A percentile compares a stretch with the other conserved stretches of the same genome.
Conservation (phyloP, 2,888 invertebrate species). For the Amphiduros pacificus region DNA sequence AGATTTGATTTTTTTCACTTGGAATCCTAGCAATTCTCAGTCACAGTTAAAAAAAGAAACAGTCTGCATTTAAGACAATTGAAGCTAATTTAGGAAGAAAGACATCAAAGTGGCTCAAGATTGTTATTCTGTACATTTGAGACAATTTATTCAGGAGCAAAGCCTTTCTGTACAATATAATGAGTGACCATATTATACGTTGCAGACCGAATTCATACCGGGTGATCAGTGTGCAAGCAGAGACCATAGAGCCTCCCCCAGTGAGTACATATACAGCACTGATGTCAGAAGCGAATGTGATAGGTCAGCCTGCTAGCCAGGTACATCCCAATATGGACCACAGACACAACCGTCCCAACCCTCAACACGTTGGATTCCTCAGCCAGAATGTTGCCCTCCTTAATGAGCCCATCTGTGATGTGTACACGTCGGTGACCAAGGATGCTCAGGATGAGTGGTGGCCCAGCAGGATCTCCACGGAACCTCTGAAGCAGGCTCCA, state of each 20-base stretch:
- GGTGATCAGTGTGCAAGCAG: slow-evolving; percentile 49
- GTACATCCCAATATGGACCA: slow-evolving; percentile 26
- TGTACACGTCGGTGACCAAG: slow-evolving; percentile 36
- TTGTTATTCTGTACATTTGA: too few relatives aligned
- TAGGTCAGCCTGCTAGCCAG: slow-evolving; percentile 15
- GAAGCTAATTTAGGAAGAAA: too few relatives aligned
- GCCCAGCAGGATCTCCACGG: slow-evolving; percentile 34
- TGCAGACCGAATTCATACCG: slow-evolving; percentile 54
- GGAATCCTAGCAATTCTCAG: too few relatives aligned
- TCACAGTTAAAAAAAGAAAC: too few relatives aligned
- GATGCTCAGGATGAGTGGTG: slow-evolving; percentile 46
- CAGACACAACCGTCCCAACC: slow-evolving; percentile 46
- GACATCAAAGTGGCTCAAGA: too few relatives aligned
- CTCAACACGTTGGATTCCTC: slow-evolving; percentile 46
- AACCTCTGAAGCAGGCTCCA: slow-evolving; percentile 24
- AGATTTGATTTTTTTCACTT: too few relatives aligned
- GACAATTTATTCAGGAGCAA: too few relatives aligned
- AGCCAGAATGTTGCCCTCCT: slow-evolving; percentile 48
- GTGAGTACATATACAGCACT: neutral
- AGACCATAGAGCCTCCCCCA: slow-evolving; percentile 19
- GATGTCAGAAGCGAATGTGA: slow-evolving; percentile 1
- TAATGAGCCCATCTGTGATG: slow-evolving; percentile 54
- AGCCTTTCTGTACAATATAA: too few relatives aligned
- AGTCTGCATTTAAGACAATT: too few relatives aligned
- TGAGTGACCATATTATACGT: too few relatives aligned